These are phyloP conservation scores for Macrosiphum euphorbiae DNA, from an alignment of 2,888 invertebrate species.

Conservation along the genomic window DNA sequence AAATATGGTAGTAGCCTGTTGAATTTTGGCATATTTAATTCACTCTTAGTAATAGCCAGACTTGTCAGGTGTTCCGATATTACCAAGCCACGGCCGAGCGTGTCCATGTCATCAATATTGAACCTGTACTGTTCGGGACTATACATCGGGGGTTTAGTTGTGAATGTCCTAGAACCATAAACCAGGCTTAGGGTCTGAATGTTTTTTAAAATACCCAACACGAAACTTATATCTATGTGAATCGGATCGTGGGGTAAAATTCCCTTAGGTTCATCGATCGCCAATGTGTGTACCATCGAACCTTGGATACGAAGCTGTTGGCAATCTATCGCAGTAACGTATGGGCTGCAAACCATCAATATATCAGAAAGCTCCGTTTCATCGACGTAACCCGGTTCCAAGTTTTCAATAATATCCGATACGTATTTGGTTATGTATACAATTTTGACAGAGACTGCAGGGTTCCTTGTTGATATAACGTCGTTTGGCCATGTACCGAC, in stretches of 20 bases:
- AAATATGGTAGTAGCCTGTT: slow-evolving; percentile 27
- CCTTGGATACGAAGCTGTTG: not conserved
- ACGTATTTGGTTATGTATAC: slow-evolving; percentile 8
- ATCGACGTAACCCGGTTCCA: not conserved
- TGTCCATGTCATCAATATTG: slow-evolving; percentile 17
- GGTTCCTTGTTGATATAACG: not conserved
- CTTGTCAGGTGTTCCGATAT: not conserved
- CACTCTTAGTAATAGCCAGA: slow-evolving; percentile 23
- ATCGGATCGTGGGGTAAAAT: not conserved
- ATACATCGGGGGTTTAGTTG: too few species aligned
- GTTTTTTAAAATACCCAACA: not conserved
- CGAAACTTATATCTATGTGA: not conserved
- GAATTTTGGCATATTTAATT: not conserved
- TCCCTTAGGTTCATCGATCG: not conserved
- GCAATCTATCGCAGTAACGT: slow-evolving; percentile 8
- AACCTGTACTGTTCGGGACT: slow-evolving; percentile 3
- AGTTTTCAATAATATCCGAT: slow-evolving; percentile 13
- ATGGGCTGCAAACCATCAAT: not conserved
- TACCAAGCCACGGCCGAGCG: slow-evolving; percentile 6
- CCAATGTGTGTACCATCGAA: not conserved
- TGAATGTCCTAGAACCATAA: not conserved
- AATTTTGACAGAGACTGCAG: not conserved
- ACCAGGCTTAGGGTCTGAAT: not conserved
- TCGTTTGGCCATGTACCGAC: not conserved
- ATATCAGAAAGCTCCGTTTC: not conserved